These are phyloP conservation scores for Thyatira batis DNA, from an alignment of 2,888 invertebrate genomes.

Conservation along the genomic window DNA sequence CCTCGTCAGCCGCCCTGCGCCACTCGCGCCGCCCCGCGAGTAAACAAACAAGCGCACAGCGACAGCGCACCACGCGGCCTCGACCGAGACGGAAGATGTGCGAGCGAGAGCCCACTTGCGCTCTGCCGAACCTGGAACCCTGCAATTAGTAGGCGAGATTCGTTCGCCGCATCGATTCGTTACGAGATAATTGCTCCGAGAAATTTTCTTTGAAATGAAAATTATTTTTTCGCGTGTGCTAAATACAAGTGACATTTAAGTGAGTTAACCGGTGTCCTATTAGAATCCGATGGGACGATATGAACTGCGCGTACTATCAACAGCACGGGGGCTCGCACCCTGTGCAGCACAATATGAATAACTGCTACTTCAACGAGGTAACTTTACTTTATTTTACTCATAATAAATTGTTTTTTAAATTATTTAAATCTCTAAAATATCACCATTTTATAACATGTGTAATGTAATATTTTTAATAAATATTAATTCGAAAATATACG, in stretches of 20 bases:
- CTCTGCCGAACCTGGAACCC: conserved; percentile 64
- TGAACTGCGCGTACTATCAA: conserved; percentile 80
- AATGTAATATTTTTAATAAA: too few relatives aligned
- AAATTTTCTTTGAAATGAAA: conserved; percentile 54
- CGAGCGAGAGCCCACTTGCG: conserved; percentile 55
- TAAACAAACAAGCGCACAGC: conserved; percentile 22
- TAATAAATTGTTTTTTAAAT: conserved; percentile 3
- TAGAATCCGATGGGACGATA: conserved; percentile 63
- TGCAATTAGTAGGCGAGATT: conserved; percentile 81
- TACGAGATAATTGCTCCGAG: conserved; percentile 76
- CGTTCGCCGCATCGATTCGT: conserved; percentile 81
- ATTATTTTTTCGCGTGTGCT: conserved; percentile 65
- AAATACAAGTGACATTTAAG: conserved; percentile 46
- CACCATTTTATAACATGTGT: too few relatives aligned
- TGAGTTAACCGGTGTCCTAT: conserved; percentile 34
- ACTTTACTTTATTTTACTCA: conserved; percentile 17
- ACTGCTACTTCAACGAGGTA: conserved; percentile 78
- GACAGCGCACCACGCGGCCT: conserved; percentile 15
- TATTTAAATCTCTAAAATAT: not conserved
- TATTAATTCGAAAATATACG: too few relatives aligned
- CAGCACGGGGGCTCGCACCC: conserved; percentile 74
- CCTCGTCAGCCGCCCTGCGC: conserved; percentile 70
- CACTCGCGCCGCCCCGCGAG: conserved; percentile 57
- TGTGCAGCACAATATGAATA: conserved; percentile 68
- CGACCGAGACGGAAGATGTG: conserved; percentile 51